phyloP scores from a whole-genome alignment of 2,888 invertebrate genomes.

The Rhaphigaster nebulosa region DNA sequence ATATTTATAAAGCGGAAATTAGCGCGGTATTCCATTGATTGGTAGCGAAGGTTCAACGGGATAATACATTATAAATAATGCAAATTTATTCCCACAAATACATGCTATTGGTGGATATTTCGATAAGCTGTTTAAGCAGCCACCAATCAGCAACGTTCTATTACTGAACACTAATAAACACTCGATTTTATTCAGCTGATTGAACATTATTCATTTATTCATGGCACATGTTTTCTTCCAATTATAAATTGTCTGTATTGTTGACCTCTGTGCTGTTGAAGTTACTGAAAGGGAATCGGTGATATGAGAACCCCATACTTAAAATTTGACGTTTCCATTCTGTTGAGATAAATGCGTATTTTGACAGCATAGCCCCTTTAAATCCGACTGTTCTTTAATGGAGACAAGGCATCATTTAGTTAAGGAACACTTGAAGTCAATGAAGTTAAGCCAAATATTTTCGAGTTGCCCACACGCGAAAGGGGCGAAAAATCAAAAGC shows the following conservation, averaged over 20 bases:
- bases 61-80: slow-evolving; percentile 13
- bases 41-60: neutral
- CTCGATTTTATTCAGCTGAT: neutral
- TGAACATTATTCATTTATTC: neutral
- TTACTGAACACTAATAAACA: neutral
- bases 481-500: no score
- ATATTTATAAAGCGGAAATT: neutral
- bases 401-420: no score
- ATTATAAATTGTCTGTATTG: neutral
- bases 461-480: no score
- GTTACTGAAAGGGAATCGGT: no score
- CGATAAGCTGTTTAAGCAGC: neutral
- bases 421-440: no score
- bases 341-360: no score
- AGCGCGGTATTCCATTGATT: neutral
- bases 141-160: neutral
- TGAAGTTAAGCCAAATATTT: no score
- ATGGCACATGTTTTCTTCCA: neutral
- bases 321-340: no score
- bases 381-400: no score
- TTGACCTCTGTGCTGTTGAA: no score
- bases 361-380: no score
- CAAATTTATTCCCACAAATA: neutral
- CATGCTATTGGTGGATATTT: neutral
- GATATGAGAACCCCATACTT: no score